Conservation (phyloP, 2,113 vertebrate species). For the Lagenorhynchus albirostris region DNA sequence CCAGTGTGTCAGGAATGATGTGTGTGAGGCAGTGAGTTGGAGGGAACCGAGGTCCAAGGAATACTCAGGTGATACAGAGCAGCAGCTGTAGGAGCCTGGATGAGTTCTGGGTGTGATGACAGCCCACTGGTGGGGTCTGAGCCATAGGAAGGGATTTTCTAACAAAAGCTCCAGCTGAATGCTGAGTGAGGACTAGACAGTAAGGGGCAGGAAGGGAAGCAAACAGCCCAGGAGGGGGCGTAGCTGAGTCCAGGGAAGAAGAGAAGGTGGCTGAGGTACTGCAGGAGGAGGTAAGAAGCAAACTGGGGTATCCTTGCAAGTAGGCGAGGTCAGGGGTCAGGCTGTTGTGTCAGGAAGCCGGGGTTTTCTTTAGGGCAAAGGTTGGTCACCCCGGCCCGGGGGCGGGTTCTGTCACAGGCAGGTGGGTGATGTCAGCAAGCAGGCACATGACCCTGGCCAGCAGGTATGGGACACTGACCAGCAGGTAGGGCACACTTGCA, state of each 20-base stretch:
- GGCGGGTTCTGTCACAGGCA: background rate
- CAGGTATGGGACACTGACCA: background rate
- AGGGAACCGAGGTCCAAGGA: background rate
- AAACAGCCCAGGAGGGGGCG: background rate
- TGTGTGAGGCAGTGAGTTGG: no score
- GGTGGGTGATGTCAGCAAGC: background rate
- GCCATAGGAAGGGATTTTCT: background rate
- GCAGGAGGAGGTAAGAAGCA: background rate
- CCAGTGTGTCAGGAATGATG: background rate
- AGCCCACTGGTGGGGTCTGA: background rate
- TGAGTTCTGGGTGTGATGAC: background rate
- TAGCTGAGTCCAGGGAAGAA: background rate
- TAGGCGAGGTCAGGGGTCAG: no score
- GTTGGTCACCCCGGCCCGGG: background rate
- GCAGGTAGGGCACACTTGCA: background rate
- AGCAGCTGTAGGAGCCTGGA: background rate
- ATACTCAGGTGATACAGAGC: background rate
- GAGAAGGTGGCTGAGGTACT: background rate
- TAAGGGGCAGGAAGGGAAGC: background rate
- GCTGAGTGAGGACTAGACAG: background rate
- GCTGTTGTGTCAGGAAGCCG: background rate
- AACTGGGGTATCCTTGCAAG: background rate
- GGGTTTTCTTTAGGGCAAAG: background rate
- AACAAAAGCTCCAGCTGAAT: background rate
- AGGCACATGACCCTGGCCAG: background rate